Conservation (phyloP, 2,797 vertebrate species). For the Pantherophis vulpinus region DNA sequence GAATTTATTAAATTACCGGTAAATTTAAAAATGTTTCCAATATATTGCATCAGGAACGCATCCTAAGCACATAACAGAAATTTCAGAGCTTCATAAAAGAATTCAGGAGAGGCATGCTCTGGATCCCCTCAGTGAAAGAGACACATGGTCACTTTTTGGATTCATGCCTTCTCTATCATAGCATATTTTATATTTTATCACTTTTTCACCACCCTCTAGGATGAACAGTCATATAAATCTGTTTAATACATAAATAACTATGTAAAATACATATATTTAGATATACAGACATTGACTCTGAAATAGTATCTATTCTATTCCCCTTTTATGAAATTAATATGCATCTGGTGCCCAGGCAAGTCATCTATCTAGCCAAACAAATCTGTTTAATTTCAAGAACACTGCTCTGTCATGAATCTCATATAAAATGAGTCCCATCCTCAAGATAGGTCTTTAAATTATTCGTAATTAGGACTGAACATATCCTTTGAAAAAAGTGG, state of each 20-base stretch:
- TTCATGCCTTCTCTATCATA: too few species aligned
- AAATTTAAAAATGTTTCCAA: too few species aligned
- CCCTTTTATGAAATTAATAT: background rate
- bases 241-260: background rate
- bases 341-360: background rate
- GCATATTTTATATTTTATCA: background rate
- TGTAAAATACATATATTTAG: background rate
- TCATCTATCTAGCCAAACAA: background rate
- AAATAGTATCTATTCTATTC: background rate
- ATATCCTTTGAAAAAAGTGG: background rate
- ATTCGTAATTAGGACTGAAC: background rate
- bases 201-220: background rate
- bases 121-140: too few species aligned
- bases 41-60: too few species aligned
- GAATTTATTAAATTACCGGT: too few species aligned
- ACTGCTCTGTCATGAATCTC: background rate
- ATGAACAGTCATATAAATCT: background rate
- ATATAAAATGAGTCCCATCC: too few species aligned
- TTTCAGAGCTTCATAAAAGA: background rate
- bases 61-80: background rate
- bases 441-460: background rate
- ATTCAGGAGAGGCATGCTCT: too few species aligned
- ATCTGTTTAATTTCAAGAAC: background rate
- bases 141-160: too few species aligned
- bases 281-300: background rate